phyloP scores from a whole-genome alignment of 2,113 vertebrate species.

The Toxostoma redivivum region DNA sequence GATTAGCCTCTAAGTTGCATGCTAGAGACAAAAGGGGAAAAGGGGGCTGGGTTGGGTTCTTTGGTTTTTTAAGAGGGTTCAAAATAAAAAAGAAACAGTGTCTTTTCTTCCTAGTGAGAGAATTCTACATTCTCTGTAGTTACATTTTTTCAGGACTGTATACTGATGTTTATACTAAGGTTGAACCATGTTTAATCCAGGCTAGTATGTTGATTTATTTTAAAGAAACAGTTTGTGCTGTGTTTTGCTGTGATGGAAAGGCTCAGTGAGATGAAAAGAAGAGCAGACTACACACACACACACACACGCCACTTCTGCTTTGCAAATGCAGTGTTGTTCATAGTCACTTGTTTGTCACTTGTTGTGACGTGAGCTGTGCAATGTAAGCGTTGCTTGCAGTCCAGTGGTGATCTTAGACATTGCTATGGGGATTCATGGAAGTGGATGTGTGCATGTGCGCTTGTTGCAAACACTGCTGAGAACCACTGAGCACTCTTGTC shows the following conservation, averaged over 20 bases:
- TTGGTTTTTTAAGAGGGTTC: not conserved
- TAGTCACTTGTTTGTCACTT: not conserved
- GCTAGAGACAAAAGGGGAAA: not conserved
- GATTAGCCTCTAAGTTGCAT: constrained; percentile 49
- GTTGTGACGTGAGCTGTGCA: not conserved
- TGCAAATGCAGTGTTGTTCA: not conserved
- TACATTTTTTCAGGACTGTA: not conserved
- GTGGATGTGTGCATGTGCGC: not conserved
- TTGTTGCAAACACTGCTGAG: not conserved
- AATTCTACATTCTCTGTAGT: not conserved
- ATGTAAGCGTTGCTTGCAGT: not conserved
- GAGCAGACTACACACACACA: not conserved
- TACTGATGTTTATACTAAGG: not conserved
- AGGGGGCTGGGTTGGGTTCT: not conserved
- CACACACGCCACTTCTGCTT: not conserved
- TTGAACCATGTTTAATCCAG: not conserved
- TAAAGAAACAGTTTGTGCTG: not conserved
- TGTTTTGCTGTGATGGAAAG: not conserved
- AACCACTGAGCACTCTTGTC: not conserved
- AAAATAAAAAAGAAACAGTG: not conserved
- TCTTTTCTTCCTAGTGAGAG: not conserved
- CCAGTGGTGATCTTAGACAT: not conserved
- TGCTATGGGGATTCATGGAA: not conserved
- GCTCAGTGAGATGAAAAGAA: not conserved
- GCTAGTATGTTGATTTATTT: not conserved